Evolutionary conservation across 2,888 invertebrate species (phyloP), one percentile per base, ranked within the genome.

Genomic region (Acanthosoma haemorrhoidale): DNA sequence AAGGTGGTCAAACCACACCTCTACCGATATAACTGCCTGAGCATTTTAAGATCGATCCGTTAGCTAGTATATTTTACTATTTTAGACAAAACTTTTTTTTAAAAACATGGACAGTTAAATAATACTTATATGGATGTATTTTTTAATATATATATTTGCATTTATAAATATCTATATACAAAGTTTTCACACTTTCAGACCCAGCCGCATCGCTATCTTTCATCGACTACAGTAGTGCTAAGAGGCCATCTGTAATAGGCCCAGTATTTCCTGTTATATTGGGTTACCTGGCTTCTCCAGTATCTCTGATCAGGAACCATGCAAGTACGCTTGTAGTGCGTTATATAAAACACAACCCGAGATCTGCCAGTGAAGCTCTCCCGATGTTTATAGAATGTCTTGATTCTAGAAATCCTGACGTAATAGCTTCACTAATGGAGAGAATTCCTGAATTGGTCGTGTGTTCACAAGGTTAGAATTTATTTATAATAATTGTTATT

Each of bases 401-500:
- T 70, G 88, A 92, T 75, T 89, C 89, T 72, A 83, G 85, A 51
- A 88, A 91, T 78, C 88, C 91, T 0, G 92, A 92, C 73, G 85
- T 96, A 39, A 87, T 91, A 0, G 85, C 86, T 75, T 87, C 90
- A 0, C 88, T 91, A 31, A 83, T 96, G 58, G 92, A 92, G 74
- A 87, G 88, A 78, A 82, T 96, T 61, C 89, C 94, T 0, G 94
- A 94, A 77, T 87, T 95, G 73, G 84, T 90, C 67, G 84, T 92
- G 11, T 88, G 93, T 73, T 85, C 91, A 82, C 93, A 92, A 82
- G 84, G 83, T 83, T 76, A 76, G 71, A 29, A 16, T 29, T 32
- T 2, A 29, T 71, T 8, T 21, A 8, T 61, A 34, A 3, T 43
- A 21, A 21, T 43, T 4, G 4, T 43, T 43, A 11, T 43, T 18